Base-by-base conservation (phyloP, 64 coral and sea anemone species). In the Hydrozoanthus tunicans region DNA sequence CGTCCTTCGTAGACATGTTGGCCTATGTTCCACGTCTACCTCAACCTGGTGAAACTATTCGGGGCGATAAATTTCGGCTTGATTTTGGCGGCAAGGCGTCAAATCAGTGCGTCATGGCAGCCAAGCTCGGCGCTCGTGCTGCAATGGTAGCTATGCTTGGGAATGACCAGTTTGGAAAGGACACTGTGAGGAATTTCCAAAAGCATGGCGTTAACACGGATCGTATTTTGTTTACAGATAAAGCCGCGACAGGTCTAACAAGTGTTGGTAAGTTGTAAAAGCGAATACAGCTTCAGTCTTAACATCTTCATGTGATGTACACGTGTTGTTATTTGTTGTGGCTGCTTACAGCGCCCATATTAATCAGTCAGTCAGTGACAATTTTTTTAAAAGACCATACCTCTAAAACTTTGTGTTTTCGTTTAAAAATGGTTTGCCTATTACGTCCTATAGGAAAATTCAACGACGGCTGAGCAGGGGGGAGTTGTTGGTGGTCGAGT, bases 31-130 rank as follows among this genome's bases (percentile, higher is more conserved):
- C 91, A 60, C 68, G 81, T 52, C 27, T 93, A 52, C 96, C 96
- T 6, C 72, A 83, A 26, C 81, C 73, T 67, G 89, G 93, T 13
- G 96, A 98, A 72, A 98, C 93, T 25, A 58, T 98, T 12, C 89
- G 90, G 3, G 93, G 93, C 65, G 81, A 79, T 55, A 95, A 95
- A 74, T 98, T 98, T 74, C 93, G 91, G 17, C 43, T 93, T 4
- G 96, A 95, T 52, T 98, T 95, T 79, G 96, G 96, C 6, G 96
- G 96, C 8, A 98, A 98, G 70, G 96, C 93, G 6, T 89, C 96
- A 58, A 98, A 98, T 82, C 91, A 95, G 25, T 95, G 93, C 78
- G 59, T 93, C 5, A 98, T 98, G 96, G 93, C 96, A 3, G 91
- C 94, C 10, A 98, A 98, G 64, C 94, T 98, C 51, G 96, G 96